Base-by-base conservation (phyloP, 2,113 vertebrate species). In the Myiozetetes cayanensis region DNA sequence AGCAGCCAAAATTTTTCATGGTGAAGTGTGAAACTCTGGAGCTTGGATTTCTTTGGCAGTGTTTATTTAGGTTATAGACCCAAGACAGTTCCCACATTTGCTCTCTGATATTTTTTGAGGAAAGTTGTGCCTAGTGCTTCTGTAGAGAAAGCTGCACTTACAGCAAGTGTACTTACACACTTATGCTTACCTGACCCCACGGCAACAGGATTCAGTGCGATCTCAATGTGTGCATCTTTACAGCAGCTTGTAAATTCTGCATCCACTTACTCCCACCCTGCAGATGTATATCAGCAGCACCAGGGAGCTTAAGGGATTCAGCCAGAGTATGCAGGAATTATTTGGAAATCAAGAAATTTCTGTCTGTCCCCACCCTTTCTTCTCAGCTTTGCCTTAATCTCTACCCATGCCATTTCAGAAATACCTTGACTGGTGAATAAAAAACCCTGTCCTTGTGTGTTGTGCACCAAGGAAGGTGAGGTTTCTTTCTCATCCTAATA, bases 301-400 rank as follows among this genome's bases (percentile, higher is more conserved):
- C n/a, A 63, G 59, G 44, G 75, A 94, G n/a, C 35, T 83, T 76
- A 53, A 94, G 66, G 22, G 68, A 86, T 88, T 92, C 88, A 77
- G 79, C 55, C 85, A 77, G 67, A 92, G 39, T 43, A 80, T 12
- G 25, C 20, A 67, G 72, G 72, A 92, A 80, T 87, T 73, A 61
- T 47, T 91, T 80, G 82, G 78, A 90, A 92, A 88, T 77, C 28
- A 77, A 90, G 72, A 88, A 77, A 94, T 86, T 90, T 68, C 28
- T 62, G 30, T 77, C 75, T 66, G 14, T 66, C 59, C 55, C 41
- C 75, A 43, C 41, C 16, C 44, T 21, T 50, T 84, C 55, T 81
- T 80, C 59, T 80, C 88, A 93, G 63, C 92, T 93, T 88, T 95
- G 62, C 75, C 72, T 87, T 70, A 58, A 31, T 83, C 33, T 70